Evolutionary conservation across 2,797 vertebrate species (phyloP).

Genomic region (Rallus crepitans): DNA sequence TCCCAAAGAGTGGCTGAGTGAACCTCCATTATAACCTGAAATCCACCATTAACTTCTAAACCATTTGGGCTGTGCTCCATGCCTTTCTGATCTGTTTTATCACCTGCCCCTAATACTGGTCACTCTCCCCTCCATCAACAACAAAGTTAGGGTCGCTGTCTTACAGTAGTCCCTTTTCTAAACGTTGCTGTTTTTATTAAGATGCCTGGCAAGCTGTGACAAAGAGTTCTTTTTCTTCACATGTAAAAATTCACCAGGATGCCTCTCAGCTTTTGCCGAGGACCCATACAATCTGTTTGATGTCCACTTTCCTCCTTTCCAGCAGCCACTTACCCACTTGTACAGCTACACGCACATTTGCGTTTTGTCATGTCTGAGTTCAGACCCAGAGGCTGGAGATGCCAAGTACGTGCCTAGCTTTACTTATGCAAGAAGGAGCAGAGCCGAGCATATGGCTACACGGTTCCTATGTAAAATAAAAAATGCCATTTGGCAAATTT

Average conservation of each 20-base stretch:
- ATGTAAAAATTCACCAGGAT: neutral
- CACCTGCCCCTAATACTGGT: neutral
- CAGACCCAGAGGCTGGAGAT: constrained; percentile 6
- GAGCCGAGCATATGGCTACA: constrained; percentile 54
- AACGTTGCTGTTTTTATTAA: neutral
- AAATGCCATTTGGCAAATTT: constrained; percentile 40
- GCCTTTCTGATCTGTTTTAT: neutral
- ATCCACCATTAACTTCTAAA: neutral
- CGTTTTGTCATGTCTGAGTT: constrained; percentile 58
- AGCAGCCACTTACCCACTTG: neutral
- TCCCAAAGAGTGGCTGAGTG: neutral
- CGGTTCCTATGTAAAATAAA: neutral
- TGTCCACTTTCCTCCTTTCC: constrained; percentile 14
- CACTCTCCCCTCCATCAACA: neutral
- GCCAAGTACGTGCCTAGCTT: constrained; percentile 59
- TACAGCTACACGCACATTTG: neutral
- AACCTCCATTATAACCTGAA: neutral
- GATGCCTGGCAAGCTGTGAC: neutral
- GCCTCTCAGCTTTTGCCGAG: neutral
- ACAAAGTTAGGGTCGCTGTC: neutral
- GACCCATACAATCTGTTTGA: neutral
- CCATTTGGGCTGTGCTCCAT: neutral
- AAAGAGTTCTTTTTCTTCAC: neutral
- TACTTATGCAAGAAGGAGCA: neutral
- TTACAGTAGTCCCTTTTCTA: neutral